Base-by-base conservation (phyloP, 2,113 vertebrate species). In the Podilymbus podiceps region DNA sequence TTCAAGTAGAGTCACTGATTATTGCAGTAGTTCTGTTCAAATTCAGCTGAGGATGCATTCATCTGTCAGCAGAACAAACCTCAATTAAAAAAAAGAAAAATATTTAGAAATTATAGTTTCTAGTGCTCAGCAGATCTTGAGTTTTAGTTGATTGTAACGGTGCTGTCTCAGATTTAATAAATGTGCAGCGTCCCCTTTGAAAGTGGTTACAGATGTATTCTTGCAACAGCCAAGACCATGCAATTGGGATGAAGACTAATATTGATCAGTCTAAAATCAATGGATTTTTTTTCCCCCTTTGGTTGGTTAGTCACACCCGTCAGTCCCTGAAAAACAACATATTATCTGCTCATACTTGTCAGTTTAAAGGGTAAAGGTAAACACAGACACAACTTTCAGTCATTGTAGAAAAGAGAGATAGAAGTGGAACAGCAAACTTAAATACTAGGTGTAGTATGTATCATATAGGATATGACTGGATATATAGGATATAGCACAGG, bases 11-110 rank as follows among this genome's bases (percentile, higher is more conserved):
- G 72, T 90, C 94, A 93, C 76, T 92, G 90, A 89, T 94, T 92
- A 73, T 96, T 95, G 88, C 91, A 64, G 52, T 28, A 81, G 42
- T 85, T 92, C 75, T 90, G 95, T 96, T 97, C 68, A 86, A 78
- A 97, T 97, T 96, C 88, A 97, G 35, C 81, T 83, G 59, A 93
- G 90, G 50, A 27, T 88, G 42, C 81, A 81, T 85, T 95, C 0
- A 0, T 66, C 90, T 89, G 96, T 83, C 78, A 96, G 93, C 9
- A 22, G 77, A 97, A 88, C 56, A 94, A 95, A 94, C 42, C 89
- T 74, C 93, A 95, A 79, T 90, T 97, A 95, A 78, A 92, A 63
- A 87, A 89, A 93, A 90, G 35, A 59, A 91, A 56, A 62, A 46
- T 50, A 82, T 60, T 90, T 81, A 58, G 71, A 96, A 95, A 93